Percentiles rank a stretch among this genome's conserved stretches.
Conservation (phyloP, 2,888 invertebrate genomes). For the Pollenia amentaria region DNA sequence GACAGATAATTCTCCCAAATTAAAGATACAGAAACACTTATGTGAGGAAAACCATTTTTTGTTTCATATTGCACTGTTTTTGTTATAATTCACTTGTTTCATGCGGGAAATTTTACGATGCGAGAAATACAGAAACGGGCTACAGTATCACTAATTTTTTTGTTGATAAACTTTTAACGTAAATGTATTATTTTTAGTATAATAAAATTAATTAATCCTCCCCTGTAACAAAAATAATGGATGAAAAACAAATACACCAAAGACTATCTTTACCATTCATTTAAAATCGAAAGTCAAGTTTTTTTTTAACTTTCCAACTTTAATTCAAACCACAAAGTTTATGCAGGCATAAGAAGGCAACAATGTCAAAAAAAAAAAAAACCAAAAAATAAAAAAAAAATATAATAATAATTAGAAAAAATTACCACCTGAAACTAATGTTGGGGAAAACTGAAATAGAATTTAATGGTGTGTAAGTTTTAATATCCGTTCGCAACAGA, state of each 20-base stretch:
- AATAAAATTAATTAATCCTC: constrained; percentile 7
- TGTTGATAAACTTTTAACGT: too few species aligned
- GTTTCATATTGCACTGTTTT: too few species aligned
- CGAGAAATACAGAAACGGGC: too few species aligned
- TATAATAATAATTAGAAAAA: constrained; percentile 70
- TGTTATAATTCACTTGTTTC: too few species aligned
- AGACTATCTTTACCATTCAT: neutral
- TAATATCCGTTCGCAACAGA: constrained; percentile 64
- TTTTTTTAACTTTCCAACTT: constrained; percentile 14
- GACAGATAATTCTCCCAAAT: too few species aligned
- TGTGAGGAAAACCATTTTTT: too few species aligned
- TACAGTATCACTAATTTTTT: too few species aligned
- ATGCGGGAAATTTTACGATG: too few species aligned
- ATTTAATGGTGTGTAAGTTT: constrained; percentile 72
- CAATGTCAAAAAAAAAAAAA: constrained; percentile 3
- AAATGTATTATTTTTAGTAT: neutral
- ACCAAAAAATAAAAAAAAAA: neutral
- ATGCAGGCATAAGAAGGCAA: constrained; percentile 25
- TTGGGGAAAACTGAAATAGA: constrained; percentile 72
- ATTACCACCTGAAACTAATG: constrained; percentile 76
- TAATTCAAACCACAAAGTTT: constrained; percentile 53
- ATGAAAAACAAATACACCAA: neutral
- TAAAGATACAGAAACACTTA: too few species aligned
- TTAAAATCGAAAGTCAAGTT: neutral
- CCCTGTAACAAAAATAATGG: neutral